Percentiles rank a stretch among this genome's conserved stretches.
Evolutionary conservation across 2,888 invertebrate genomes (phyloP).

Genomic region (Sphinx pinastri): DNA sequence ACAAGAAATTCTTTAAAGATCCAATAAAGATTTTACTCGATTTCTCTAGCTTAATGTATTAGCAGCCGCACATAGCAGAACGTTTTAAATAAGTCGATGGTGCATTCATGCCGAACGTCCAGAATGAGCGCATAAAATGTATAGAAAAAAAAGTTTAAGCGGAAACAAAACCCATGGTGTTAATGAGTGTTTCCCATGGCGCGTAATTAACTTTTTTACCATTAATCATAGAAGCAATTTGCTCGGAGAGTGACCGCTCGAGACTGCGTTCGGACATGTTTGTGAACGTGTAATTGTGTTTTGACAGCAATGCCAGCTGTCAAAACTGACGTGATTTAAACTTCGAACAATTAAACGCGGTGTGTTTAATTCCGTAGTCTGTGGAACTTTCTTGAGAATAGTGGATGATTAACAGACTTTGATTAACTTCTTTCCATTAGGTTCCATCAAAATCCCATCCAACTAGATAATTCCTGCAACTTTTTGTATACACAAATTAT

Average conservation of each 20-base stretch:
- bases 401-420: not conserved
- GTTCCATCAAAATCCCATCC: too few relatives aligned
- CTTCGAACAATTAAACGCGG: not conserved
- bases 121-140: slow-evolving; percentile 8
- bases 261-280: slow-evolving; percentile 42
- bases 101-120: not conserved
- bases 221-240: slow-evolving; percentile 48
- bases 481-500: too few relatives aligned
- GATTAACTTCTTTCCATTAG: too few relatives aligned
- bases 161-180: slow-evolving; percentile 36
- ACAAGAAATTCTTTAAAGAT: not conserved
- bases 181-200: slow-evolving; percentile 40
- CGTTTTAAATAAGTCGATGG: not conserved
- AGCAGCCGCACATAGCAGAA: not conserved
- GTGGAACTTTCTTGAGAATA: not conserved
- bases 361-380: not conserved
- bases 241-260: slow-evolving; percentile 36
- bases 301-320: slow-evolving; percentile 40
- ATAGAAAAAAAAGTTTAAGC: slow-evolving; percentile 30
- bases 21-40: too few relatives aligned
- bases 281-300: slow-evolving; percentile 45
- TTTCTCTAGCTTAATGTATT: not conserved
- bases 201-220: slow-evolving; percentile 52
- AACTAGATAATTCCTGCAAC: too few relatives aligned
- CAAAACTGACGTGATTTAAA: slow-evolving; percentile 25